Evolutionary conservation across 2,888 invertebrate species (phyloP).

Genomic region (Alloplasta piceator): DNA sequence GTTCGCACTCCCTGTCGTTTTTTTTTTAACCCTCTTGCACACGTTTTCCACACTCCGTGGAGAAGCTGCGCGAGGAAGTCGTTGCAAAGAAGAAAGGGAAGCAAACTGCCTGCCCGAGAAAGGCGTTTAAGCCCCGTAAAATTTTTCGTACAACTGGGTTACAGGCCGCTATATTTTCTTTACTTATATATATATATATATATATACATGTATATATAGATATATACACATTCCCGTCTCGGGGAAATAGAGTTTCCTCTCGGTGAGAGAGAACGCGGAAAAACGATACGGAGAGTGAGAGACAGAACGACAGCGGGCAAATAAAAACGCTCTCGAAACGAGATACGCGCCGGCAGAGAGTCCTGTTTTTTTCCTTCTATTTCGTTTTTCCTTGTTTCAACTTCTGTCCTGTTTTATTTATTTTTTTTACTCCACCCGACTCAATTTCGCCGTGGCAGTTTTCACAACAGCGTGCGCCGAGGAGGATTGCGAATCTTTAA

Average conservation of each 20-base stretch:
- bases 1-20: neutral
- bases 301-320: slow-evolving; percentile 23
- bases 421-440: slow-evolving; percentile 3
- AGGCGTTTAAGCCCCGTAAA: slow-evolving; percentile 55
- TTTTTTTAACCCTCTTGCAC: slow-evolving; percentile 13
- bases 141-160: slow-evolving; percentile 47
- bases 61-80: slow-evolving; percentile 23
- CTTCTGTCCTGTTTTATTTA: neutral
- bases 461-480: neutral
- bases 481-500: slow-evolving; percentile 2
- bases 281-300: slow-evolving; percentile 5
- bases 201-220: neutral
- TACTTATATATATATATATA: neutral
- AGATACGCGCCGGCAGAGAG: slow-evolving; percentile 17
- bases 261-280: slow-evolving; percentile 7
- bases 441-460: neutral
- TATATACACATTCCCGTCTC: neutral
- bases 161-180: neutral
- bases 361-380: slow-evolving; percentile 3
- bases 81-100: slow-evolving; percentile 29
- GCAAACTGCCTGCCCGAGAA: slow-evolving; percentile 39
- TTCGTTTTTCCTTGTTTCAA: slow-evolving; percentile 12
- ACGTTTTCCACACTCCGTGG: slow-evolving; percentile 1
- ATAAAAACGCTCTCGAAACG: slow-evolving; percentile 39
- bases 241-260: slow-evolving; percentile 39